These are phyloP conservation scores for Crocodylus rhombifer DNA, from an alignment of 2,797 vertebrate species.

Conservation along the genomic window DNA sequence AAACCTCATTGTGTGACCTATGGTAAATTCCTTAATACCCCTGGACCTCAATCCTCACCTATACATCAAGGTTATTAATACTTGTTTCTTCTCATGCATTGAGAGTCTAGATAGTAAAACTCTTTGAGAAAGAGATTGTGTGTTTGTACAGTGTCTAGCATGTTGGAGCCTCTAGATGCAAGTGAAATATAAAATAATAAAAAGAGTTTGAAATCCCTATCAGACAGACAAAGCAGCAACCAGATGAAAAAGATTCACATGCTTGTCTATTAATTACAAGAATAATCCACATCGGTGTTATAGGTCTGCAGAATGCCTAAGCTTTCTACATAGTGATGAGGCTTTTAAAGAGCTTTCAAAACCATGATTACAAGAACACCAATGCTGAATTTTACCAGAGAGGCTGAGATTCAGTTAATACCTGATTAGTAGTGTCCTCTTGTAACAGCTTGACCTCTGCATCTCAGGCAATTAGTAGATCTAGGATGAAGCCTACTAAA, in stretches of 20 bases:
- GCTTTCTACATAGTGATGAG: fast-evolving
- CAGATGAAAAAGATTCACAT: background rate
- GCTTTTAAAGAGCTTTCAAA: background rate
- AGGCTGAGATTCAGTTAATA: fast-evolving
- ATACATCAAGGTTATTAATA: background rate
- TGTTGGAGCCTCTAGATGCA: background rate
- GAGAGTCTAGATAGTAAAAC: background rate
- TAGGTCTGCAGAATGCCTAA: background rate
- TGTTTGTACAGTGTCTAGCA: background rate
- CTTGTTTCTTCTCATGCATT: background rate
- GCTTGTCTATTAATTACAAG: background rate
- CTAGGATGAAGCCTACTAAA: fast-evolving
- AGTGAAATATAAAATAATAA: background rate
- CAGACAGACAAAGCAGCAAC: background rate
- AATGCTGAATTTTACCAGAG: fast-evolving
- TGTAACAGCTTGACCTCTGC: fast-evolving
- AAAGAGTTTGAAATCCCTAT: background rate
- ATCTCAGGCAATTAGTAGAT: fast-evolving
- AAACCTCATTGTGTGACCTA: background rate
- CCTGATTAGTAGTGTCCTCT: fast-evolving
- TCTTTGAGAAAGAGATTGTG: background rate
- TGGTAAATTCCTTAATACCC: background rate
- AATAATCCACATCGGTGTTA: background rate
- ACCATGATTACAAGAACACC: fast-evolving
- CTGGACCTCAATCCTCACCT: background rate